Base-by-base conservation (phyloP, 2,113 vertebrate genomes). In the Corythoichthys intestinalis region DNA sequence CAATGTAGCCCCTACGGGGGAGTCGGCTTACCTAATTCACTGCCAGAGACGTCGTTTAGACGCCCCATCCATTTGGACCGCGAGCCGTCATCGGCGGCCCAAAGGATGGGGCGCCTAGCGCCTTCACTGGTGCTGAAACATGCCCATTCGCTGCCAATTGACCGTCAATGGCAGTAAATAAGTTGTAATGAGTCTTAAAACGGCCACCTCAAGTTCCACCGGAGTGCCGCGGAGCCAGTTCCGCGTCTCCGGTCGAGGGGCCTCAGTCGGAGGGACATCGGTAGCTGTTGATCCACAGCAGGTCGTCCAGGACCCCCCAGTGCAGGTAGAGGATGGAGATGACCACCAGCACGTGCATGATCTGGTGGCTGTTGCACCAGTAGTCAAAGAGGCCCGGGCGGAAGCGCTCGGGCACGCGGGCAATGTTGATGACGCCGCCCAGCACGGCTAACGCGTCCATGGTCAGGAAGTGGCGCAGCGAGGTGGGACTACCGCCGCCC, bases 301-400 rank as follows among this genome's bases (percentile, higher is more conserved):
- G 92, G 85, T 97, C 95, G 28, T 94, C 94, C 85, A 95, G 91
- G 11, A 97, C 95, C 0, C 95, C 95, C 82, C 94, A 96, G 74
- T 97, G 95, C 81, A 97, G 90, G 81, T 95, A 94, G 1, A 96
- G 90, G 78, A 97, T 96, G 86, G 94, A 95, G 66, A 91, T 92
- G 70, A 97, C 95, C 80, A 96, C 94, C 83, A 97, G 90, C 38
- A 97, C 93, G 54, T 97, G 95, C 95, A 96, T 97, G 85, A 97
- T 96, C 89, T 97, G 95, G 90, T 97, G 95, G 68, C 94, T 96
- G 88, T 96, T 97, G 84, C 94, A 95, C 94, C 95, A 96, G 90
- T 95, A 97, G 93, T 96, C 95, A 49, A 97, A 97, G 70, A 92
- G 91, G 50, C 95, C 95, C 0, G 95, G 95, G 17, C 91, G 87